Percentiles rank a stretch among this genome's conserved stretches.
Evolutionary conservation across 2,797 vertebrate species (phyloP).

Genomic region (Lateolabrax maculatus): DNA sequence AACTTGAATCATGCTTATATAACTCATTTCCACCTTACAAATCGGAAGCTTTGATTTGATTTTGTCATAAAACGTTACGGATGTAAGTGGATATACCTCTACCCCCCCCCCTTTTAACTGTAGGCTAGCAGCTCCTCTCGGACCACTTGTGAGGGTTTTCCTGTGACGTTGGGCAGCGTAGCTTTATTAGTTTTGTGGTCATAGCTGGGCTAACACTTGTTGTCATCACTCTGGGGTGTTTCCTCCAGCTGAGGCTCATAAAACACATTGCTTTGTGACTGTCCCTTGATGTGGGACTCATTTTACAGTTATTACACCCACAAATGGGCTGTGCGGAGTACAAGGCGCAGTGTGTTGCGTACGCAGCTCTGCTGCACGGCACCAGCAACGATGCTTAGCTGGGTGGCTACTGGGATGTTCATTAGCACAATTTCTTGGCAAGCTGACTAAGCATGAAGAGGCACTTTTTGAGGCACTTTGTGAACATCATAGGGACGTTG

Average conservation of each 20-base stretch:
- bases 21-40: conserved; percentile 32
- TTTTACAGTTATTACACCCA: conserved; percentile 74
- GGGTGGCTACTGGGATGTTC: conserved; percentile 58
- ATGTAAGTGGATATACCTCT: conserved; percentile 3
- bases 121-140: conserved; percentile 39
- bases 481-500: conserved; percentile 51
- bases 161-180: conserved; percentile 74
- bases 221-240: conserved; percentile 85
- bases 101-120: conserved; percentile 2
- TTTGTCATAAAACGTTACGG: background rate
- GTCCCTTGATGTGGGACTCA: conserved; percentile 78
- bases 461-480: conserved; percentile 55
- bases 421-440: conserved; percentile 48
- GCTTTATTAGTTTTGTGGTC: conserved; percentile 81
- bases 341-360: conserved; percentile 51
- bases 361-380: conserved; percentile 31
- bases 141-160: conserved; percentile 65
- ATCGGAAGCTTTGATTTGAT: background rate
- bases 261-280: conserved; percentile 80
- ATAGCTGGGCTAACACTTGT: conserved; percentile 76
- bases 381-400: conserved; percentile 27
- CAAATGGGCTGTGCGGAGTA: conserved; percentile 67
- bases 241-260: conserved; percentile 80
- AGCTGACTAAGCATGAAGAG: conserved; percentile 58
- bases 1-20: conserved; percentile 26